phyloP scores from a whole-genome alignment of 2,113 vertebrate species.

The Pipa parva region DNA sequence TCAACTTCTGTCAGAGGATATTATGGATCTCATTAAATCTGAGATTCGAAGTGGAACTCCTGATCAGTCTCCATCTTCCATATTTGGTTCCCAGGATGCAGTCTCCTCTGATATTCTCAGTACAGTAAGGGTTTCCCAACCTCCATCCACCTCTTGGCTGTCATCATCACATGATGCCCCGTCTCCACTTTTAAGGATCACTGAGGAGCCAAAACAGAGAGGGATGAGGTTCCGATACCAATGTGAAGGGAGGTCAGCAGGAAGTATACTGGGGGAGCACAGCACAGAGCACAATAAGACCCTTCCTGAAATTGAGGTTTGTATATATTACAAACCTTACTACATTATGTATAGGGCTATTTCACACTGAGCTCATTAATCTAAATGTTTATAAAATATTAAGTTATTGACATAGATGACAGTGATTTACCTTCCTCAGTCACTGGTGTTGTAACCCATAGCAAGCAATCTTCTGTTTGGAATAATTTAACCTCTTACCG shows the following conservation, averaged over 20 bases:
- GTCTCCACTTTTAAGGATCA: conserved; percentile 69
- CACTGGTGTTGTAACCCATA: no score
- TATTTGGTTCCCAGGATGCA: neutral
- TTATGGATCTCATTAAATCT: conserved; percentile 23
- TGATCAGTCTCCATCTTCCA: neutral
- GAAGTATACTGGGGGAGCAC: conserved; percentile 82
- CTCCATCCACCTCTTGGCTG: neutral
- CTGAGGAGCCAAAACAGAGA: conserved; percentile 87
- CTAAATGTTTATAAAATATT: no score
- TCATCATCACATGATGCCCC: neutral
- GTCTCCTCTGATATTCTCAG: neutral
- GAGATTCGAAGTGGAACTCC: neutral
- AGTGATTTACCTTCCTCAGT: no score
- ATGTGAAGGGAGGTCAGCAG: conserved; percentile 84
- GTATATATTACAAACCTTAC: neutral
- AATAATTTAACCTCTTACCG: no score
- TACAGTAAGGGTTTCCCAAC: conserved; percentile 11
- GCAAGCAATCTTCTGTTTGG: no score
- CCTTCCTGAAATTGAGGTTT: conserved; percentile 78
- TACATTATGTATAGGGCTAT: no score
- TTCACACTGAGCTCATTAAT: no score
- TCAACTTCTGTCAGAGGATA: conserved; percentile 3
- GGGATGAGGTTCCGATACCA: conserved; percentile 92
- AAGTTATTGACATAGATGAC: no score
- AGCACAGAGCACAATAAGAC: conserved; percentile 82